Evolutionary conservation across 2,113 vertebrate species (phyloP), one percentile per base, ranked within the genome.

Genomic region (Gadus chalcogrammus): DNA sequence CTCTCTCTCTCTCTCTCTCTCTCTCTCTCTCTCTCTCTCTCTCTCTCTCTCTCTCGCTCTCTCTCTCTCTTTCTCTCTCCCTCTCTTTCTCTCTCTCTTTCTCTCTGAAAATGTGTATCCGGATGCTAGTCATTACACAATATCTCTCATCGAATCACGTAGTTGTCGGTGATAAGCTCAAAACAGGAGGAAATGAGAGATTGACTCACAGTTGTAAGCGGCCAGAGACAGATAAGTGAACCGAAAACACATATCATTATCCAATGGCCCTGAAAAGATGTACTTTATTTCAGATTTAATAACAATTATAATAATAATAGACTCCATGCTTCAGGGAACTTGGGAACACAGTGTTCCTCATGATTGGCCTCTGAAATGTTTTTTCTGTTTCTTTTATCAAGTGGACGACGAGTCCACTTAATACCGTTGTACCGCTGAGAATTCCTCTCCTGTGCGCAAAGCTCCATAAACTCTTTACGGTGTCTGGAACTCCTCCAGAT

Each of bases 391-490:
- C 8, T 31, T 64, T 64, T 64, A 64, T 24, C 62, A 64, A 28
- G 24, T 64, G 62, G 62, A 31, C 24, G 24, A 27, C 16, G 27
- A 27, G 62, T 31, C 6, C 61, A 24, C 24, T 24, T 35, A 70
- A 73, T 67, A 56, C 28, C 56, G 17, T 15, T 28, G 58, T 18
- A 31, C 38, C 61, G 64, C 35, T 24, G 27, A 68, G 56, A 67
- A 71, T 27, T 35, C 17, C 31, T 63, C 12, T 35, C 22, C 38
- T 15, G 1, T 17, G 17, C 59, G 4, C 17, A 18, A 17, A 58
- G 31, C 52, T 69, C 48, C 17, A 38, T 67, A 42, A 67, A 68
- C 13, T 65, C 58, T 65, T 69, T 68, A 27, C 2, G 63, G 66
- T n/a, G 7, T 62, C 15, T 68, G 59, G 59, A 68, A 59, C 15